Evolutionary conservation across 2,888 invertebrate genomes (phyloP).

Genomic region (Sceliomorpha sp.): DNA sequence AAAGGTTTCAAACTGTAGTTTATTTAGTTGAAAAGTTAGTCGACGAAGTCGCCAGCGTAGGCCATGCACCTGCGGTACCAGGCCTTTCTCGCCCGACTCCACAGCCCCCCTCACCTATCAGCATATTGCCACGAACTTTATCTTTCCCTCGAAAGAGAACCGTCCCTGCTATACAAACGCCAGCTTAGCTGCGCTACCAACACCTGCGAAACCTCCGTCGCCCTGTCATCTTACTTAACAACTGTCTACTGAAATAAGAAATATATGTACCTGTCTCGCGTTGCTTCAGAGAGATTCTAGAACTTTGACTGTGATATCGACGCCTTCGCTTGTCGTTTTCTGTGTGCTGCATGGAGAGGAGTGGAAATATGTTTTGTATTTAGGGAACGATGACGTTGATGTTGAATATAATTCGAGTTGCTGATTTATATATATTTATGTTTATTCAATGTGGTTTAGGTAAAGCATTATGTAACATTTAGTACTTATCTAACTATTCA

Average conservation of each 20-base stretch:
- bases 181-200: conserved; percentile 22
- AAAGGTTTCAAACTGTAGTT: conserved; percentile 67
- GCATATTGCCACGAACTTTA: conserved; percentile 68
- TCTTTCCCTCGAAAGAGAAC: conserved; percentile 53
- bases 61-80: conserved; percentile 57
- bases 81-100: conserved; percentile 24
- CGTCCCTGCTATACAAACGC: conserved; percentile 37
- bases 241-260: conserved; percentile 67
- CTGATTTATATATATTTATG: too few relatives aligned
- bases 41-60: conserved; percentile 45
- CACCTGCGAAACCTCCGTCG: conserved; percentile 42
- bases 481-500: too few relatives aligned
- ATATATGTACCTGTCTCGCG: conserved; percentile 63
- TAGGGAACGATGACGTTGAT: too few relatives aligned
- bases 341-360: conserved; percentile 1
- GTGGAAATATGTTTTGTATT: too few relatives aligned
- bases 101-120: conserved; percentile 59
- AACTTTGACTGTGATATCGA: conserved; percentile 66
- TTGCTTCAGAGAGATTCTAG: conserved; percentile 65
- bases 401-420: too few relatives aligned
- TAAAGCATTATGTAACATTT: too few relatives aligned
- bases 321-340: conserved; percentile 26
- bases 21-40: conserved; percentile 69
- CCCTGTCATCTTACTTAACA: conserved; percentile 54
- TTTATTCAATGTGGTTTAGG: too few relatives aligned